These are phyloP conservation scores for Aphidoletes aphidimyza DNA, from an alignment of 2,888 invertebrate genomes.

Conservation along the genomic window DNA sequence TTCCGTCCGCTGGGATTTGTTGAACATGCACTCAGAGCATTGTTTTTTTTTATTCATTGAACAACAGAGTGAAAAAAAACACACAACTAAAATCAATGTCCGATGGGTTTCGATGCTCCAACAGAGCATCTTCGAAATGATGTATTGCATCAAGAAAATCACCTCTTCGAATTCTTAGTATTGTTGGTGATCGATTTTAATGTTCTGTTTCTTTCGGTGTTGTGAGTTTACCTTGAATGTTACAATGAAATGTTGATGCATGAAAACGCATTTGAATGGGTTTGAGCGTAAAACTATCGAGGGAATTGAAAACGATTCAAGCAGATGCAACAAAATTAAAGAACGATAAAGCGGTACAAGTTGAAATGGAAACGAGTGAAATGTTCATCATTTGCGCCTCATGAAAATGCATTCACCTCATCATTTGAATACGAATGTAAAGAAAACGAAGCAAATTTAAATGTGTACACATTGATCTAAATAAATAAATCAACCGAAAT, in stretches of 20 bases:
- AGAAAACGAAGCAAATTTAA: background rate
- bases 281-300: constrained; percentile 16
- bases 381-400: constrained; percentile 7
- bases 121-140: constrained; percentile 13
- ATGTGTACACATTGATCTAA: background rate
- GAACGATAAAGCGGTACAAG: background rate
- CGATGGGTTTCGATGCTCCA: background rate
- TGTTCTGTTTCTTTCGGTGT: too few relatives aligned
- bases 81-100: background rate
- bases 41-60: too few relatives aligned
- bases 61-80: background rate
- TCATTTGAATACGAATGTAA: background rate
- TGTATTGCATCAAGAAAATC: constrained; percentile 26
- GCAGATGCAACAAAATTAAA: background rate
- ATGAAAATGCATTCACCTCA: background rate
- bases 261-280: constrained; percentile 31
- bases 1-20: constrained; percentile 43
- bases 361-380: background rate
- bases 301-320: constrained; percentile 27
- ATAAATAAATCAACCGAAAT: background rate
- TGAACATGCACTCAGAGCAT: background rate
- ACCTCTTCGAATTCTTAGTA: constrained; percentile 21
- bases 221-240: too few relatives aligned
- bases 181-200: constrained; percentile 49
- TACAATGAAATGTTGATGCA: constrained; percentile 15